A percentile compares a stretch with the other conserved stretches of the same genome.
Evolutionary conservation across 1,140 invertebrate genomes (phyloP).

Genomic region (Anastrepha obliqua): DNA sequence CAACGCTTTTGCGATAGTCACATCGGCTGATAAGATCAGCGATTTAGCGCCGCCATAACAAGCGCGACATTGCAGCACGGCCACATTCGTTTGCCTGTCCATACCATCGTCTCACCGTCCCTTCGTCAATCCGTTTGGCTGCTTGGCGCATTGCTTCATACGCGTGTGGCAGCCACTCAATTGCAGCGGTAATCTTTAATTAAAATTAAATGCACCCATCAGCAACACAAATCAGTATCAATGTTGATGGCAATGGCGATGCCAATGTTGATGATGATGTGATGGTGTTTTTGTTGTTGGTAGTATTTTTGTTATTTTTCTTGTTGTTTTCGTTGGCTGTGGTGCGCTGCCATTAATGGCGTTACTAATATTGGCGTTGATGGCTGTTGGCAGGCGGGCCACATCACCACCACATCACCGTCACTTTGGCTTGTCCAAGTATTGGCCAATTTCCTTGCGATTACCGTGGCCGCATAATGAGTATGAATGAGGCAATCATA

Average conservation of each 20-base stretch:
- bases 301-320: neutral
- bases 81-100: neutral
- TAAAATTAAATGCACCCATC: slow-evolving; percentile 52
- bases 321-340: neutral
- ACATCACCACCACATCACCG: neutral
- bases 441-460: neutral
- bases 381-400: slow-evolving; percentile 1
- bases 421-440: neutral
- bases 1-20: slow-evolving; percentile 39
- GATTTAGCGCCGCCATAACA: slow-evolving; percentile 50
- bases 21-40: slow-evolving; percentile 42
- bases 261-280: slow-evolving; percentile 7
- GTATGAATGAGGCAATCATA: slow-evolving; percentile 53
- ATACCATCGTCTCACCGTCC: neutral
- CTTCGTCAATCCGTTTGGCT: neutral
- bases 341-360: neutral
- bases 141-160: slow-evolving; percentile 10
- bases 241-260: slow-evolving; percentile 5
- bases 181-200: slow-evolving; percentile 48
- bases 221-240: slow-evolving; percentile 48
- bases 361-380: slow-evolving; percentile 35
- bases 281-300: neutral
- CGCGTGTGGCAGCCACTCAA: slow-evolving; percentile 43
- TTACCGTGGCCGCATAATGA: slow-evolving; percentile 20
- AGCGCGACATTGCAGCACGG: slow-evolving; percentile 47